A percentile compares a stretch with the other conserved stretches of the same genome.
Evolutionary conservation across 2,888 invertebrate genomes (phyloP).

Genomic region (Macrostomum cliftonense): DNA sequence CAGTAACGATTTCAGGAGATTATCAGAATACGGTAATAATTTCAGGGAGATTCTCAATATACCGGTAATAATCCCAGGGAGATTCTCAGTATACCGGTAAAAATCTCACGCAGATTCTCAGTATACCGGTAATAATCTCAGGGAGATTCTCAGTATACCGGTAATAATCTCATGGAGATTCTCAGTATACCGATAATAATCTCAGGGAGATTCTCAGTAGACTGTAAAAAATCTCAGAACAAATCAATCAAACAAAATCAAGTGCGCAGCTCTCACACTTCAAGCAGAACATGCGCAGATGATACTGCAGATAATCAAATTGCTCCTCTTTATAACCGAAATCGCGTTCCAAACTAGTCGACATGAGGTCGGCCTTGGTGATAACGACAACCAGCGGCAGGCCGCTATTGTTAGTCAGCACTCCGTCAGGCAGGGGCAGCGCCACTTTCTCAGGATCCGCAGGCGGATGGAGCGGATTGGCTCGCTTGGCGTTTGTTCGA

Average conservation of each 20-base stretch:
- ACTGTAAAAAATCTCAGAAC: too few species aligned
- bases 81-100: too few species aligned
- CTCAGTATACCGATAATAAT: too few species aligned
- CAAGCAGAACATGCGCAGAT: conserved; percentile 81
- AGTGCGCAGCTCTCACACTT: conserved; percentile 52
- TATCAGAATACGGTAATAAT: too few species aligned
- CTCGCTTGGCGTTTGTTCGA: not conserved
- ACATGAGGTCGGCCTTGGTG: conserved; percentile 96
- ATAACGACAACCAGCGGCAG: conserved; percentile 87
- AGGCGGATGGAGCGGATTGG: conserved; percentile 8
- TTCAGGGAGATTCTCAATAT: too few species aligned
- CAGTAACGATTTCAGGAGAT: too few species aligned
- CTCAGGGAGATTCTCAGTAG: too few species aligned
- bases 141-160: too few species aligned
- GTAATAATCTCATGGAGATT: too few species aligned
- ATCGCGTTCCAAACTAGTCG: conserved; percentile 70
- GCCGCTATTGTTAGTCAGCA: conserved; percentile 70
- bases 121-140: too few species aligned
- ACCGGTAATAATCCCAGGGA: too few species aligned
- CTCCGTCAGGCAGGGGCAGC: conserved; percentile 59
- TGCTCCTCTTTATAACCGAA: conserved; percentile 90
- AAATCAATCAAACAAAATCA: not conserved
- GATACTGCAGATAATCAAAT: conserved; percentile 94
- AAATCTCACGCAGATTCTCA: too few species aligned
- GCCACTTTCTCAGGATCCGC: conserved; percentile 42